Evolutionary conservation across 2,113 vertebrate species (phyloP), one percentile per base, ranked within the genome.

Genomic region (Baryphthengus martii): DNA sequence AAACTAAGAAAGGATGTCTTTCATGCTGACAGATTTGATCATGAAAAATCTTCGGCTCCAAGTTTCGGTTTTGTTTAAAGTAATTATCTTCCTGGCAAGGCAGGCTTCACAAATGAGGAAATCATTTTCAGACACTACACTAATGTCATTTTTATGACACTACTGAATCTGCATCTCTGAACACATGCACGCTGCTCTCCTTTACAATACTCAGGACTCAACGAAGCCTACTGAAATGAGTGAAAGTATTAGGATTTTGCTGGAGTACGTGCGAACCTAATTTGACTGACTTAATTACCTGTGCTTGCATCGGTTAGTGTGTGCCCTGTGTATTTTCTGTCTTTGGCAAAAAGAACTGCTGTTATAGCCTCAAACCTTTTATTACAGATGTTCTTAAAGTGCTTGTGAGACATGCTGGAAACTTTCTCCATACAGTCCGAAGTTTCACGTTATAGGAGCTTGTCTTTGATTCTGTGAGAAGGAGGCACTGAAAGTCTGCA

Each of bases 41-140:
- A 78, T 47, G 58, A 85, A 49, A 94, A 95, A n/a, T 70, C 45
- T 90, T 79, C 8, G 4, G 25, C 62, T 91, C 77, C 52, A 83
- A 67, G 59, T 86, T 81, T 95, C 52, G 47, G 62, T 72, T 95
- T 93, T 96, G 92, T 93, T 95, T 94, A 84, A 94, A 86, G 85
- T 94, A 93, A 96, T 77, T 90, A 88, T 75, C 65, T 81, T 88
- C 31, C 70, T 95, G 85, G 90, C 31, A 29, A 94, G 65, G 39
- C 79, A 84, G 65, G 55, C 88, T 95, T 94, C 81, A 52, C 88
- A 94, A 93, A 53, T 71, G 88, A 92, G 83, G 50, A 91, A 93
- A 79, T 84, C 0, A 75, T 94, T 93, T 94, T 65, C 85, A 90
- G 65, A 59, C 65, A 81, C 82, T 77, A n/a, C 44, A 28, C 39